A percentile compares a stretch with the other conserved stretches of the same genome.
phyloP scores from a whole-genome alignment of 2,888 invertebrate genomes.

The Drosophila engyochracea region DNA sequence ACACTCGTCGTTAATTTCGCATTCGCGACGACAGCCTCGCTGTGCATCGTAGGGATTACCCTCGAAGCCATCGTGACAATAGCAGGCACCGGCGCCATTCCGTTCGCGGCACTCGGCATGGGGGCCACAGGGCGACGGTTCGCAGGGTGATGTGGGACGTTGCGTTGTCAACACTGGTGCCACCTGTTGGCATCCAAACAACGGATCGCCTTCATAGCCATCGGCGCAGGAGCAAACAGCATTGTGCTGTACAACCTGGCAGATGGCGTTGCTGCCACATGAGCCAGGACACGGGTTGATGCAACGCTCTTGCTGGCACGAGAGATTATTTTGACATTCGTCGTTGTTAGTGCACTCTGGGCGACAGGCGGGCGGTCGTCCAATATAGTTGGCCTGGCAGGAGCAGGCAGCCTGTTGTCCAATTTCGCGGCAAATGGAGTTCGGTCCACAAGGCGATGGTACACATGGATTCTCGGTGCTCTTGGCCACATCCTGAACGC shows the following conservation, averaged over 20 bases:
- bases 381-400: slow-evolving; percentile 92
- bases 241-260: slow-evolving; percentile 93
- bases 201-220: slow-evolving; percentile 93
- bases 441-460: slow-evolving; percentile 93
- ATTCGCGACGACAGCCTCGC: slow-evolving; percentile 90
- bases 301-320: slow-evolving; percentile 93
- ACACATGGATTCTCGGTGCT: slow-evolving; percentile 88
- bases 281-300: slow-evolving; percentile 92
- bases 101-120: slow-evolving; percentile 93
- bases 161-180: slow-evolving; percentile 87
- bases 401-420: slow-evolving; percentile 94
- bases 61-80: slow-evolving; percentile 91
- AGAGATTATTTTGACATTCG: slow-evolving; percentile 93
- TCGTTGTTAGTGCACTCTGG: slow-evolving; percentile 93
- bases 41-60: slow-evolving; percentile 92
- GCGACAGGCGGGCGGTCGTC: slow-evolving; percentile 94
- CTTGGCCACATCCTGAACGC: slow-evolving; percentile 85
- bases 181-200: slow-evolving; percentile 86
- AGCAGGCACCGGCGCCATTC: slow-evolving; percentile 94
- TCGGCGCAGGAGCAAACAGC: slow-evolving; percentile 93
- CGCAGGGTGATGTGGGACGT: slow-evolving; percentile 90
- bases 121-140: slow-evolving; percentile 93
- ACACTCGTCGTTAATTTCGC: slow-evolving; percentile 92
- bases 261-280: slow-evolving; percentile 93
- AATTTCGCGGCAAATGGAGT: slow-evolving; percentile 92